Evolutionary conservation across 2,113 vertebrate genomes (phyloP).

Genomic region (Callocephalon fimbriatum): DNA sequence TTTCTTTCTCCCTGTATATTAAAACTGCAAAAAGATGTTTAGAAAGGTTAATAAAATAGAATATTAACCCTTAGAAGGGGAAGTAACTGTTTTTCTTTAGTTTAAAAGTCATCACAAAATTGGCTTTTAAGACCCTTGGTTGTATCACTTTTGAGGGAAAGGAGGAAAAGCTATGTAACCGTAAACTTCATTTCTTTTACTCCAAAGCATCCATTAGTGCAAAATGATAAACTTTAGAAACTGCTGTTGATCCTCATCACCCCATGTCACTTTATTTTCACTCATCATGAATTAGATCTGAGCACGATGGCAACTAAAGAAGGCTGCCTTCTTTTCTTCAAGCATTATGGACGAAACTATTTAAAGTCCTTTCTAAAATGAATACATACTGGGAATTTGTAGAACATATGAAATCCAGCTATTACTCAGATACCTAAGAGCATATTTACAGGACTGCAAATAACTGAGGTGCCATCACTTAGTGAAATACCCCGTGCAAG

Average conservation of each 20-base stretch:
- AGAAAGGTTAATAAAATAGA: neutral
- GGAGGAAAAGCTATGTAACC: neutral
- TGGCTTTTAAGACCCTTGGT: neutral
- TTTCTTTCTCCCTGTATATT: conserved; percentile 15
- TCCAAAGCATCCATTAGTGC: neutral
- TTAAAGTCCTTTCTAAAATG: neutral
- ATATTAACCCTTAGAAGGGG: neutral
- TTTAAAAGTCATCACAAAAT: neutral
- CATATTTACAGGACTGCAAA: neutral
- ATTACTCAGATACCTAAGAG: neutral
- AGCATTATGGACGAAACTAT: neutral
- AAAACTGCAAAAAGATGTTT: neutral
- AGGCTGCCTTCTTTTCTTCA: neutral
- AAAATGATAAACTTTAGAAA: neutral
- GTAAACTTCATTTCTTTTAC: neutral
- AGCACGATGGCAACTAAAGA: neutral
- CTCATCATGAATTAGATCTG: neutral
- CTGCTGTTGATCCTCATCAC: neutral
- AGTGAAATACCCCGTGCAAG: neutral
- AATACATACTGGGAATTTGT: neutral
- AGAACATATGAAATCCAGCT: neutral
- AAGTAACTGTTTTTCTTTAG: neutral
- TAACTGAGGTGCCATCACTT: neutral
- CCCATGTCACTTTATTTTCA: neutral
- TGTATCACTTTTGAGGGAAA: neutral